Percentiles rank a stretch among this genome's conserved stretches.
phyloP scores from a whole-genome alignment of 1,140 invertebrate genomes.

The Philopotamus ludificatus region DNA sequence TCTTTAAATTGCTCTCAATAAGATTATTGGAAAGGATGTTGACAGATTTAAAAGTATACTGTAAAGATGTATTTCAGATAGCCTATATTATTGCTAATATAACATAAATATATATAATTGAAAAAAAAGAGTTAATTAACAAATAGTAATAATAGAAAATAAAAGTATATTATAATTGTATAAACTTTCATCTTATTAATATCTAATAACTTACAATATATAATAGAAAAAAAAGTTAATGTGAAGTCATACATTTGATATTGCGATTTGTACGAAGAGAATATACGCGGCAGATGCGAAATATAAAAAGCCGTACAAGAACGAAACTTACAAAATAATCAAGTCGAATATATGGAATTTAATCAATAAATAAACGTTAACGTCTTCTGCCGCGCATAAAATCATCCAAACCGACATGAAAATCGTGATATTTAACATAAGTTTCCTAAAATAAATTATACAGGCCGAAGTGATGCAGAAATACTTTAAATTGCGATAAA shows the following conservation, averaged over 20 bases:
- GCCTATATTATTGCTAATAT: constrained; percentile 34
- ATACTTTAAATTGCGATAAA: no score
- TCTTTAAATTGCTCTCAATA: no score
- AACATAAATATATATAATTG: constrained; percentile 35
- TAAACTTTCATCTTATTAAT: constrained; percentile 15
- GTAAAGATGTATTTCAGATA: constrained; percentile 34
- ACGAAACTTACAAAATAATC: no score
- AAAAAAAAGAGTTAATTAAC: constrained; percentile 18
- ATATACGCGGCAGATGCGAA: no score
- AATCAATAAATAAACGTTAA: background rate
- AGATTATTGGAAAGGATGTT: no score
- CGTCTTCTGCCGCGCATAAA: no score
- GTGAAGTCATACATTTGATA: constrained; percentile 3
- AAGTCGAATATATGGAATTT: background rate
- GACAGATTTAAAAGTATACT: constrained; percentile 18
- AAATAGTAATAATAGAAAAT: constrained; percentile 12
- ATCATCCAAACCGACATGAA: no score
- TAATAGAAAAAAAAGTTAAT: background rate
- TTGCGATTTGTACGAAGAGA: no score
- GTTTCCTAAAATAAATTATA: no score
- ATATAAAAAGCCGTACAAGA: no score
- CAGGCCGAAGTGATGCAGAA: no score
- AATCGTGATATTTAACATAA: no score
- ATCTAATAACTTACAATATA: constrained; percentile 21
- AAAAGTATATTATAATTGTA: constrained; percentile 11